phyloP scores from a whole-genome alignment of 2,888 invertebrate species.

The Acanthoscelides obtectus region DNA sequence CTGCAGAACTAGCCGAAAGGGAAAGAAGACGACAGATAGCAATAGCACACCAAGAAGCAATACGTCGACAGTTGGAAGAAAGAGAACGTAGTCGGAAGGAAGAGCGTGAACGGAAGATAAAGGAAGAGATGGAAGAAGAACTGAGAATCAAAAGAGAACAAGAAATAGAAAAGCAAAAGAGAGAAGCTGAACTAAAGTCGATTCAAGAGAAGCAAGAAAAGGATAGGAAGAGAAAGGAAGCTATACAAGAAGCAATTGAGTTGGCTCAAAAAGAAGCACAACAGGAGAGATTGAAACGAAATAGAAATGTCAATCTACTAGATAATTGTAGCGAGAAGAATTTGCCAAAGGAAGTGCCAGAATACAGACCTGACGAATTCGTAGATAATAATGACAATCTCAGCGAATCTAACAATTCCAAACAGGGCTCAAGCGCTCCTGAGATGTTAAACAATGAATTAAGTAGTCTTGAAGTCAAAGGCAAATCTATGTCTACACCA shows the following conservation, averaged over 20 bases:
- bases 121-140: constrained; percentile 80
- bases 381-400: constrained; percentile 11
- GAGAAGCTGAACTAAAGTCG: constrained; percentile 67
- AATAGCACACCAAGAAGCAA: constrained; percentile 80
- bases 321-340: constrained; percentile 20
- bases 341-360: constrained; percentile 38
- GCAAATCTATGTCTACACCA: constrained; percentile 20
- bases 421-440: not conserved
- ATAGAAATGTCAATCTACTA: constrained; percentile 13
- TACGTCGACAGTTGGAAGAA: constrained; percentile 80
- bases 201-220: constrained; percentile 65
- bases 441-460: constrained; percentile 25
- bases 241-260: constrained; percentile 72
- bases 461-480: constrained; percentile 22
- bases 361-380: constrained; percentile 13
- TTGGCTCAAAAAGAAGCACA: constrained; percentile 62
- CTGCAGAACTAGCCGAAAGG: constrained; percentile 72
- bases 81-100: constrained; percentile 69
- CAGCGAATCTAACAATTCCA: constrained; percentile 23
- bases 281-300: constrained; percentile 46
- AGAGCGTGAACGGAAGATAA: constrained; percentile 67
- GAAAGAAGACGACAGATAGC: constrained; percentile 79
- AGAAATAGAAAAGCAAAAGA: constrained; percentile 61
- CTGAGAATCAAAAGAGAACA: constrained; percentile 69
- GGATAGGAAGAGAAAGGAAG: constrained; percentile 68